Evolutionary conservation across 2,888 invertebrate species (phyloP), one percentile per base, ranked within the genome.

Genomic region (Xylocampa areola): DNA sequence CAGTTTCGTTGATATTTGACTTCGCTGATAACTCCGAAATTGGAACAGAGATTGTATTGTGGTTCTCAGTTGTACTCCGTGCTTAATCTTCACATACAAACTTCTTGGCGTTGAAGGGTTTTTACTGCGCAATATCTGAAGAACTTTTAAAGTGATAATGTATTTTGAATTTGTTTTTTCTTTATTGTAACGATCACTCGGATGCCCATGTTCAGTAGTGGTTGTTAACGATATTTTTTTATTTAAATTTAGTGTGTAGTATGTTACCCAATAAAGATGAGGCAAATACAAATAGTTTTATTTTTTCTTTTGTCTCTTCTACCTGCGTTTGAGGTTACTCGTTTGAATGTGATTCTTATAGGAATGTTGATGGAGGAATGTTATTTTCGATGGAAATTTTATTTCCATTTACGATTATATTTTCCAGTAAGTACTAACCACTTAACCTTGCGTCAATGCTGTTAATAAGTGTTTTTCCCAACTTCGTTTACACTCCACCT

Each of bases 11-110:
- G 78, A 85, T 89, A 86, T 89, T 90, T 89, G 81, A 84, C 85
- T 86, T 85, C 60, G 54, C 80, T 87, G 90, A 91, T 91, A 91
- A 90, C 82, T 79, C 75, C 33, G 68, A 85, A 92, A 89, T 89
- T 90, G 81, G 90, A 87, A 75, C 90, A 88, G 76, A 85, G 87
- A 89, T 88, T 89, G 85, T 80, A 83, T 78, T 84, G 77, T 81
- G 70, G 78, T 73, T 77, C 76, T 77, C 80, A 74, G 79, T 81
- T 47, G 41, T 36, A 41, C 43, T 44, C 19, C 45, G 64, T 72
- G 59, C 72, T 65, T 74, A 76, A 76, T 69, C 63, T 70, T 33
- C 13, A 23, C 39, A 58, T 49, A 58, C 43, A 51, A 57, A 65
- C 40, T 64, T 60, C 50, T 63, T 53, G 47, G 45, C 17, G 69